Conservation (phyloP, 2,797 vertebrate species). For the Delichon dasypus region DNA sequence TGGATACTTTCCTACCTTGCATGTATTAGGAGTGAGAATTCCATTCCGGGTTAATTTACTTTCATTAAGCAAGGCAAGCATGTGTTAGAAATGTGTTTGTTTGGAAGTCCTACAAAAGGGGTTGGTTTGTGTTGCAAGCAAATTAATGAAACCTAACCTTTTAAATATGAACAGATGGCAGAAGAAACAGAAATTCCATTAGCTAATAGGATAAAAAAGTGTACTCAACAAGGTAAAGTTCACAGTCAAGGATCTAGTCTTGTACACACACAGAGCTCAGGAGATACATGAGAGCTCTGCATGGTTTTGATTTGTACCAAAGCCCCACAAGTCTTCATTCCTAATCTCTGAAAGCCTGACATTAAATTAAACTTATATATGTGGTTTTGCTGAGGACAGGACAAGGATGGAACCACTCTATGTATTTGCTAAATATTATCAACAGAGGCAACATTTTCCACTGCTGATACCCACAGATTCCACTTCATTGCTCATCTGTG, state of each 20-base stretch:
- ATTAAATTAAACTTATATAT: not conserved
- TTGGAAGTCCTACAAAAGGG: not conserved
- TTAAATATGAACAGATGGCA: not conserved
- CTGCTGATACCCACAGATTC: not conserved
- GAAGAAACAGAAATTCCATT: slow-evolving; percentile 27
- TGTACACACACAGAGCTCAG: not conserved
- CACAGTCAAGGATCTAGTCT: not conserved
- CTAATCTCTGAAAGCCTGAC: slow-evolving; percentile 26
- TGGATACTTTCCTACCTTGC: not conserved
- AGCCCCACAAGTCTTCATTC: not conserved
- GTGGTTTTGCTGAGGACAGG: not conserved
- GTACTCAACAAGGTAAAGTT: slow-evolving; percentile 20
- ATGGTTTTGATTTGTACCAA: not conserved
- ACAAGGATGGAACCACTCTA: not conserved
- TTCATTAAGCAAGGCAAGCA: not conserved
- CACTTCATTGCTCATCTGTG: not conserved
- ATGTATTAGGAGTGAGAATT: not conserved
- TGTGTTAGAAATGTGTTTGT: not conserved
- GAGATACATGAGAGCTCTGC: not conserved
- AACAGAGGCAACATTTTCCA: not conserved
- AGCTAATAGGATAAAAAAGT: slow-evolving; percentile 29
- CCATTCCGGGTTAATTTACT: not conserved
- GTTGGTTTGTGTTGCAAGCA: not conserved
- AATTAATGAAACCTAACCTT: slow-evolving; percentile 42
- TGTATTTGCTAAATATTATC: not conserved